Base-by-base conservation (phyloP, 2,113 vertebrate genomes). In the Ariopsis seemanni region DNA sequence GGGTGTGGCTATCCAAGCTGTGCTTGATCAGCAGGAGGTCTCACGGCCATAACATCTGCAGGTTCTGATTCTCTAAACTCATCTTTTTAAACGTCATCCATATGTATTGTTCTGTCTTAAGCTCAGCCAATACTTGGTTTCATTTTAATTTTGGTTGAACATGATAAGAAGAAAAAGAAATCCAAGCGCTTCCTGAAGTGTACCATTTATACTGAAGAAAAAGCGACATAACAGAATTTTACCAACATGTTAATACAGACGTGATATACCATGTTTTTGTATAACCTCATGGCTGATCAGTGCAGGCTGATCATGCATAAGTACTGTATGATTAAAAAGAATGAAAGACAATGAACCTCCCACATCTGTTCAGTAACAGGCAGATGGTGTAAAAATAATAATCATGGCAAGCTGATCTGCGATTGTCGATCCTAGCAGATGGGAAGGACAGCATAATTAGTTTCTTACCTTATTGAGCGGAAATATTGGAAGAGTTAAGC, bases 351-450 rank as follows among this genome's bases (percentile, higher is more conserved):
- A 84, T 81, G 48, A 85, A 77, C 74, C 62, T 65, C 52, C 53
- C 52, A 82, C 74, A 87, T 82, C 81, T 83, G 83, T 86, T 84
- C 79, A 62, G 20, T 22, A 81, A 60, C 34, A 85, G 20, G 22
- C 86, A 88, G 89, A 85, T 87, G 86, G 86, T 62, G 52, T 82
- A 82, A 78, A 85, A 87, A 85, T 67, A 82, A 85, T 55, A 71
- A 88, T 84, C 75, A 85, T 52, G 82, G 53, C 83, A 84, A 7
- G 34, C 17, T 75, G 88, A 79, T 86, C 62, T 81, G 58, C 72
- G 88, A 85, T 1, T 30, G 86, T 60, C 62, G 15, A 12, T 62
- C 58, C 85, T 88, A 83, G 71, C 60, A 86, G 71, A 87, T 87
- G 87, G 50, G 87, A 87, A 18, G 87, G 81, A 79, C 86, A 79